phyloP scores from a whole-genome alignment of 2,113 vertebrate species.

The Entelurus aequoreus region DNA sequence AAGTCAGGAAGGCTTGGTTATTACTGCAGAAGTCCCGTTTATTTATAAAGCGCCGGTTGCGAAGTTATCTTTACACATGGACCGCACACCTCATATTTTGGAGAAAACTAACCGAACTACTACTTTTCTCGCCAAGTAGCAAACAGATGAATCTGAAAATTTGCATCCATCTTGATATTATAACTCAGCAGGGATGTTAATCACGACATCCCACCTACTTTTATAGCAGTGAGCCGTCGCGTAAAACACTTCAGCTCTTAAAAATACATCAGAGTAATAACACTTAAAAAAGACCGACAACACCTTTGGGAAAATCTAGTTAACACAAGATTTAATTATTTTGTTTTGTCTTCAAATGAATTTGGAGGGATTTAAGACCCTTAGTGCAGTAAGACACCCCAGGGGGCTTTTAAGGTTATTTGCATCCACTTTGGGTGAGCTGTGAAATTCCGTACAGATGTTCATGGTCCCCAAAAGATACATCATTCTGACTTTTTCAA shows the following conservation, averaged over 20 bases:
- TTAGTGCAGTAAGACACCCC: not conserved
- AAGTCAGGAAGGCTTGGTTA: too few species aligned
- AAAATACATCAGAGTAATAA: not conserved
- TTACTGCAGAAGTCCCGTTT: too few species aligned
- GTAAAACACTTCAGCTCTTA: not conserved
- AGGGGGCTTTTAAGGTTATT: conserved; percentile 1
- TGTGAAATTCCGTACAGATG: conserved; percentile 1
- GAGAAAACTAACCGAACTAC: too few species aligned
- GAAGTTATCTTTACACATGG: too few species aligned
- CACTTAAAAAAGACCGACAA: not conserved
- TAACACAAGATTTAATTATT: conserved; percentile 1
- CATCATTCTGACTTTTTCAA: not conserved
- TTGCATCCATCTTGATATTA: not conserved
- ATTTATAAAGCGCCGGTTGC: too few species aligned
- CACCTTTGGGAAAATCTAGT: conserved; percentile 2
- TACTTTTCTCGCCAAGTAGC: too few species aligned
- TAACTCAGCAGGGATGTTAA: too few species aligned
- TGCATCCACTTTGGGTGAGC: conserved; percentile 5
- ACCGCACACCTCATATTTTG: too few species aligned
- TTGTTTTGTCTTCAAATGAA: not conserved
- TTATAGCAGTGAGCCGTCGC: not conserved
- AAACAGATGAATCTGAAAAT: not conserved
- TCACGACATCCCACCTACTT: too few species aligned
- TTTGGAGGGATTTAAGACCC: conserved; percentile 1
- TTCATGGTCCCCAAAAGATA: not conserved